Conservation (phyloP, 2,797 vertebrate genomes). For the Tauraco hartlaubi region DNA sequence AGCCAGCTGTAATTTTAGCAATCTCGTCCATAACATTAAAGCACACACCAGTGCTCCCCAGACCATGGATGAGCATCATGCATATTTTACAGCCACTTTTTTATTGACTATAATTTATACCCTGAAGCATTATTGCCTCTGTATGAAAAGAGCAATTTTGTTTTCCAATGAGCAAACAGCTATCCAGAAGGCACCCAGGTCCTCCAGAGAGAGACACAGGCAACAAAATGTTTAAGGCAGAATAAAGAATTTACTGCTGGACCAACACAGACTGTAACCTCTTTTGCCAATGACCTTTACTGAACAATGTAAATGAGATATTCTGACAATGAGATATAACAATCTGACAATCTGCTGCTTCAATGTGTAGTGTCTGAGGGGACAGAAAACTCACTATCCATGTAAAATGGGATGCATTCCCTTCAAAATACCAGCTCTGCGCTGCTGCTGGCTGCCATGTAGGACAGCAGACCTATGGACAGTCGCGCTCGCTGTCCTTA, state of each 20-base stretch:
- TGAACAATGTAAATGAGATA: neutral
- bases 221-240: neutral
- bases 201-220: neutral
- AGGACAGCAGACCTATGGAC: neutral
- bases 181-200: constrained; percentile 6
- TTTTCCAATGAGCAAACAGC: neutral
- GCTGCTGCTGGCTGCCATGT: neutral
- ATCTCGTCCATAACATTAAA: neutral
- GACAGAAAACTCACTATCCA: neutral
- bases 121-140: neutral
- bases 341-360: neutral
- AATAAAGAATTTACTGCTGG: constrained; percentile 10
- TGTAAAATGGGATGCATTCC: neutral
- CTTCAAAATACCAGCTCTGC: neutral
- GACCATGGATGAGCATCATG: neutral
- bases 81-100: neutral
- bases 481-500: accelerated
- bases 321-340: neutral
- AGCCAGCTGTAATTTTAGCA: constrained; percentile 12
- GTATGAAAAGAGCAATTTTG: constrained; percentile 5
- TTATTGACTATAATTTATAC: constrained; percentile 28
- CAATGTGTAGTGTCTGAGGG: neutral
- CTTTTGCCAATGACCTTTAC: neutral
- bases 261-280: neutral
- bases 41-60: neutral